Base-by-base conservation (phyloP, 2,888 invertebrate species). In the Ligdia adustata region DNA sequence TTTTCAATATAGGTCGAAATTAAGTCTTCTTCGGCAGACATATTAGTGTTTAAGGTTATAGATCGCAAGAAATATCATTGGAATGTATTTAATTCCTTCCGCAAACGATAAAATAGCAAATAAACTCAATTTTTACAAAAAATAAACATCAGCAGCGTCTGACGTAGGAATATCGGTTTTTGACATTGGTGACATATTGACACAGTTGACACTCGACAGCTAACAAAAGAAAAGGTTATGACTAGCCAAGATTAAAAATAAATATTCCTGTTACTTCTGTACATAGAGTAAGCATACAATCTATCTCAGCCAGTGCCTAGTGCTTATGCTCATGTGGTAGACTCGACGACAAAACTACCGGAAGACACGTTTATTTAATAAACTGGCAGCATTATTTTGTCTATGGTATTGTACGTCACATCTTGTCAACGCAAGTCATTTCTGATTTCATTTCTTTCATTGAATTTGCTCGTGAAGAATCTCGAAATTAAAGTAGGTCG, bases 401-500 rank as follows among this genome's bases (percentile, higher is more conserved):
- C 22, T 22, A 22, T 22, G 22, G 7, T 1, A 22, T 4, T 3
- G 16, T 4, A 74, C 62, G 72, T 75, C 75, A 75, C 65, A 72
- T 72, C 75, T 37, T 27, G 32, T 31, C 37, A n/a, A n/a, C n/a
- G n/a, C n/a, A 39, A 60, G 55, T 61, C 63, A 64, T 58, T 62
- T 64, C 70, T n/a, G n/a, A 74, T 70, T 71, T 69, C 70, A 44
- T 44, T 48, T n/a, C n/a, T n/a, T 55, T 37, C 37, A 39, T 28
- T 41, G 41, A 39, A 39, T 34, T 69, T 73, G 75, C 69, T 72
- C 53, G 48, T 32, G 45, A 52, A 66, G 65, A 72, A 72, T 71
- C 70, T 70, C 64, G 69, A 69, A 69, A 68, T 68, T 66, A 79
- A 83, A 83, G 74, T 85, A 84, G 86, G 85, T 86, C 81, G 80